Base-by-base conservation (phyloP, 92 coral and sea anemone species). In the Phymanthus crucifer region DNA sequence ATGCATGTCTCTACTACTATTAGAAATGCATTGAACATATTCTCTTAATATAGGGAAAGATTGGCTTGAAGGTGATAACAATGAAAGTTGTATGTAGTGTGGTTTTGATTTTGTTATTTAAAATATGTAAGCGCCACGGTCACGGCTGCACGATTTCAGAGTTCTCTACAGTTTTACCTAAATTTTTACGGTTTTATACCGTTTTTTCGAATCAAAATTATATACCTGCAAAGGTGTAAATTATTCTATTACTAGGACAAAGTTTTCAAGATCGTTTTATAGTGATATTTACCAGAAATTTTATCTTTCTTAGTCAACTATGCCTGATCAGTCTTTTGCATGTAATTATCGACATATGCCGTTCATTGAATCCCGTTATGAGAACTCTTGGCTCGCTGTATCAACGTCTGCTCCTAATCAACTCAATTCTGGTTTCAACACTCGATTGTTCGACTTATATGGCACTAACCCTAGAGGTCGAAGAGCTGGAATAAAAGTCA, bases 81-180 rank as follows among this genome's bases (percentile, higher is more conserved):
- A n/a, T n/a, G n/a, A n/a, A n/a, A n/a, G n/a, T n/a, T n/a, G n/a
- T n/a, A n/a, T n/a, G n/a, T n/a, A n/a, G n/a, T n/a, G n/a, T n/a
- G n/a, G n/a, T n/a, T n/a, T n/a, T n/a, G n/a, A n/a, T n/a, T n/a
- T n/a, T n/a, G n/a, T n/a, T n/a, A n/a, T n/a, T n/a, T n/a, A n/a
- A n/a, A n/a, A 37, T 7, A 37, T 37, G 40, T 71, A 71, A 71
- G 75, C 75, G 52, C 75, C 52, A 31, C 75, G 50, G 76, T 35
- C 58, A 72, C 33, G 76, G 58, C 76, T 72, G 57, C 58, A 72
- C n/a, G 76, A 72, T 32, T 43, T 72, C n/a, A 2, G 32, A 72
- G 18, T 6, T 72, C 57, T 40, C 33, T 40, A 1, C 76, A 13
- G 18, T 38, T 72, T 70, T 17, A 2, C 23, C 11, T 33, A 29